phyloP scores from a whole-genome alignment of 2,888 invertebrate genomes.

The Scaptomyza polygonia region DNA sequence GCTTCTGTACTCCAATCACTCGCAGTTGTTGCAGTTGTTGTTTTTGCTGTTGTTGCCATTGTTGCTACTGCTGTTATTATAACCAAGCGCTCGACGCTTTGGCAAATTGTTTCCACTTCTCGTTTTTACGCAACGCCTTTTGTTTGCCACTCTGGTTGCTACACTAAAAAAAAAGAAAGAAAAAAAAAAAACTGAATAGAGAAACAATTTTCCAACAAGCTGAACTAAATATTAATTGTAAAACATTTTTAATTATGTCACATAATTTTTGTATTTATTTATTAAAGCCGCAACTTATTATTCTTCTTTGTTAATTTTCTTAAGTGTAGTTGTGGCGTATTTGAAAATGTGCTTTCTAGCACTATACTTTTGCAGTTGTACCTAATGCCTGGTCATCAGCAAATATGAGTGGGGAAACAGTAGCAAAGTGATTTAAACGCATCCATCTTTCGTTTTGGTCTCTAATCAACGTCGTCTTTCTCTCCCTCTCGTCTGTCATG shows the following conservation, averaged over 20 bases:
- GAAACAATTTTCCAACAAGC: neutral
- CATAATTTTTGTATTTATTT: neutral
- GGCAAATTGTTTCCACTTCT: conserved; percentile 77
- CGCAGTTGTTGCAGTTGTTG: conserved; percentile 26
- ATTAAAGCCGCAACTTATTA: too few species aligned
- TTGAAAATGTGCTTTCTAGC: conserved; percentile 50
- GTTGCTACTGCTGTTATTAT: conserved; percentile 67
- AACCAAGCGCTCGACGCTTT: conserved; percentile 74
- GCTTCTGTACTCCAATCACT: conserved; percentile 47
- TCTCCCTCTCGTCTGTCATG: conserved; percentile 15
- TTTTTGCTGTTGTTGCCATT: conserved; percentile 4
- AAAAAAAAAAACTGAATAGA: neutral
- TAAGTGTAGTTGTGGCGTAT: conserved; percentile 33
- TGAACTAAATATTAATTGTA: too few species aligned
- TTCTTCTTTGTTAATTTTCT: neutral
- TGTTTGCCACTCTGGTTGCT: conserved; percentile 34
- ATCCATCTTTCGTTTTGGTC: conserved; percentile 25
- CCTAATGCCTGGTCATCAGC: conserved; percentile 40
- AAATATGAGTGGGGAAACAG: conserved; percentile 14
- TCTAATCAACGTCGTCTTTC: conserved; percentile 48
- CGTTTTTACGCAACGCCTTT: conserved; percentile 56
- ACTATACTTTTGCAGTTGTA: conserved; percentile 30
- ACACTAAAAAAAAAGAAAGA: neutral
- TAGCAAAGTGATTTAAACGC: conserved; percentile 35
- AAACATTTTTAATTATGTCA: too few species aligned